Conservation (phyloP, 2,797 vertebrate species). For the Gadopsis bispinosus region DNA sequence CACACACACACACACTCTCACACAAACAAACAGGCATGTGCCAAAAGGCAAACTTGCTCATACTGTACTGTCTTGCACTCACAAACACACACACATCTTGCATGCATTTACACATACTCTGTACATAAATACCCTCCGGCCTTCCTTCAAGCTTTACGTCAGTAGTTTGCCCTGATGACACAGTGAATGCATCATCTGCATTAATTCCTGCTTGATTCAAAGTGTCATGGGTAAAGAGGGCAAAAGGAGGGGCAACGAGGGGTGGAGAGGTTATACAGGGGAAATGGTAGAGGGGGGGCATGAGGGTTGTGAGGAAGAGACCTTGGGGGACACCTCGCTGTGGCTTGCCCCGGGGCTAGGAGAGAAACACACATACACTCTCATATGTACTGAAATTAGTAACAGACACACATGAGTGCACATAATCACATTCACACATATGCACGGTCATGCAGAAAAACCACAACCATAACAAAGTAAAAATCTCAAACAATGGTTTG, state of each 20-base stretch:
- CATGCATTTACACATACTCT: slow-evolving; percentile 39
- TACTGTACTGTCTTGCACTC: background rate
- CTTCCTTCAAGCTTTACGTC: slow-evolving; percentile 67
- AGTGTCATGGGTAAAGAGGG: slow-evolving; percentile 80
- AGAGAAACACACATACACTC: slow-evolving; percentile 51
- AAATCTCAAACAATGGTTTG: slow-evolving; percentile 53
- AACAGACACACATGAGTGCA: slow-evolving; percentile 53
- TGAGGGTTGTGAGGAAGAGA: slow-evolving; percentile 33
- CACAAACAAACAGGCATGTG: slow-evolving; percentile 4
- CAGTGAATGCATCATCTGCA: slow-evolving; percentile 77
- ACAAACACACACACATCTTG: slow-evolving; percentile 15
- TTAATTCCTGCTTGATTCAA: slow-evolving; percentile 79
- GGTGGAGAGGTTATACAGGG: slow-evolving; percentile 45
- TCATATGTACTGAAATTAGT: slow-evolving; percentile 64
- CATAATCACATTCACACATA: slow-evolving; percentile 64
- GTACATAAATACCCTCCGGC: slow-evolving; percentile 57
- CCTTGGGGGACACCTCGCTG: slow-evolving; percentile 62
- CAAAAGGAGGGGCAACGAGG: slow-evolving; percentile 71
- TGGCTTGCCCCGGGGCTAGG: slow-evolving; percentile 53
- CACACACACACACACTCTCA: background rate
- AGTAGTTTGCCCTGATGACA: slow-evolving; percentile 66
- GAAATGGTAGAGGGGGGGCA: slow-evolving; percentile 10
- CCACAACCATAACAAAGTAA: slow-evolving; percentile 69
- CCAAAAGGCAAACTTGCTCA: slow-evolving; percentile 41
- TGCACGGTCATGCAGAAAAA: slow-evolving; percentile 75